A percentile compares a stretch with the other conserved stretches of the same genome.
Evolutionary conservation across 2,113 vertebrate species (phyloP).

Genomic region (Alces alces): DNA sequence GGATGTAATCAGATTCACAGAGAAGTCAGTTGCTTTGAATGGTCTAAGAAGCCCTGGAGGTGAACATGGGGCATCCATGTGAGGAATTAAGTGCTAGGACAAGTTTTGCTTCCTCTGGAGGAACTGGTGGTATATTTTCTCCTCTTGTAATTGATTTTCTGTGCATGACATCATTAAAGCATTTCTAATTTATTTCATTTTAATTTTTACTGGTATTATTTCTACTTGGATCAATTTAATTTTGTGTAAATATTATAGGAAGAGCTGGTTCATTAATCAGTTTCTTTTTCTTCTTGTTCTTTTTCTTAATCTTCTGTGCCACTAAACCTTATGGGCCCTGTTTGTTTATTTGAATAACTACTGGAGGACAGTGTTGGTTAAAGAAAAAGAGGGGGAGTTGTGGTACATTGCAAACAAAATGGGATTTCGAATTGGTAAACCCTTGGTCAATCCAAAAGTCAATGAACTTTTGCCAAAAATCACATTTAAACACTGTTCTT

Average conservation of each 20-base stretch:
- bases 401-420: not conserved
- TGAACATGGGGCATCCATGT: not conserved
- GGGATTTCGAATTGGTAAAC: not conserved
- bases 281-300: not conserved
- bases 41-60: not conserved
- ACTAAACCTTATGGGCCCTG: not conserved
- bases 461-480: not conserved
- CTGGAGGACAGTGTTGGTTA: not conserved
- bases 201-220: not conserved
- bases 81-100: not conserved
- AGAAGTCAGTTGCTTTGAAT: not conserved
- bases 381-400: not conserved
- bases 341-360: not conserved
- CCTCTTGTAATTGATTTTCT: not conserved
- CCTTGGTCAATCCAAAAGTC: not conserved
- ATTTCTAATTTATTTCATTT: conserved; percentile 5
- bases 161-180: not conserved
- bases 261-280: not conserved
- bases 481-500: not conserved
- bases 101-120: not conserved
- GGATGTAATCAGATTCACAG: not conserved
- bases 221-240: not conserved
- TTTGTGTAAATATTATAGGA: not conserved
- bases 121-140: not conserved
- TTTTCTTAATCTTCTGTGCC: not conserved